Percentiles rank a stretch among this genome's conserved stretches.
Evolutionary conservation across 2,113 vertebrate genomes (phyloP).

Genomic region (Centropus unirufus): DNA sequence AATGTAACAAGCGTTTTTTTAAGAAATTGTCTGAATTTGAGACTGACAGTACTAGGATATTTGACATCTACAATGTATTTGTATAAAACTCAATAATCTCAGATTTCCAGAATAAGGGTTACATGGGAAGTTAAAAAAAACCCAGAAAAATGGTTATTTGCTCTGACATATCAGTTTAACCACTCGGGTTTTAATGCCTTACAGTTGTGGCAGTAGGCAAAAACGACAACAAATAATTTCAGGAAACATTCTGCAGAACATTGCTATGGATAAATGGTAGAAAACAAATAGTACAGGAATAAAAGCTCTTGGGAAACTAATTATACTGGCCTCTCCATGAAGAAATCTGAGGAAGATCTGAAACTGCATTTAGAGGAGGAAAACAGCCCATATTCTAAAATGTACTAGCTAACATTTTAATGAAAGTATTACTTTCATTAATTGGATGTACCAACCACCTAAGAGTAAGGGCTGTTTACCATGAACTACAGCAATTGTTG

Average conservation of each 20-base stretch:
- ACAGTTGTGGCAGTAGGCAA: not conserved
- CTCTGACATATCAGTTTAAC: not conserved
- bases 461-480: not conserved
- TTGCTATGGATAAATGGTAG: not conserved
- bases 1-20: not conserved
- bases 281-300: not conserved
- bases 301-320: not conserved
- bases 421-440: not conserved
- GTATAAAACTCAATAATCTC: not conserved
- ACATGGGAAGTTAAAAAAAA: not conserved
- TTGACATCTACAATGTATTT: not conserved
- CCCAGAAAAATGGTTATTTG: not conserved
- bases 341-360: not conserved
- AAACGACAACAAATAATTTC: not conserved
- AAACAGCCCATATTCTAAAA: not conserved
- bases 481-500: not conserved
- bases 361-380: not conserved
- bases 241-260: not conserved
- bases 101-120: not conserved
- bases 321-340: not conserved
- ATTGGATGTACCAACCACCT: not conserved
- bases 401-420: not conserved
- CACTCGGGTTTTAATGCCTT: not conserved
- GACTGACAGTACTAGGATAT: not conserved
- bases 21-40: not conserved